Conservation (phyloP, 2,888 invertebrate genomes). For the Laothoe populi region DNA sequence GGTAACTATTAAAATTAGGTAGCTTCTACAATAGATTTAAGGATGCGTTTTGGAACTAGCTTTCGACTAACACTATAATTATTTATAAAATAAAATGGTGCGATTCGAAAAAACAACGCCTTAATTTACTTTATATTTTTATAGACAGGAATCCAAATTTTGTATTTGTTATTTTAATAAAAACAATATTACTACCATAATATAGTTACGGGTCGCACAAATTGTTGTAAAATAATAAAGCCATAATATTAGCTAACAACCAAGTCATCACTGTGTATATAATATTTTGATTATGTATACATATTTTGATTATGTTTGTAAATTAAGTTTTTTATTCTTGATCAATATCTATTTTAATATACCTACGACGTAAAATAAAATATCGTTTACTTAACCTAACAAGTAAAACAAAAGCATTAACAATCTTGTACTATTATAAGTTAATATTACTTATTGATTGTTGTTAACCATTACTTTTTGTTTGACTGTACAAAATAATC, state of each 20-base stretch:
- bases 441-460: neutral
- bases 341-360: neutral
- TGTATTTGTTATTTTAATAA: slow-evolving; percentile 11
- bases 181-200: neutral
- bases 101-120: neutral
- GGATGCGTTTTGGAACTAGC: slow-evolving; percentile 17
- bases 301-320: slow-evolving; percentile 13
- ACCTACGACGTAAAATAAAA: neutral
- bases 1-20: slow-evolving; percentile 19
- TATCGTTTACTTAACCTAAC: neutral
- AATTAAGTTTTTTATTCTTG: neutral
- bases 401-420: neutral
- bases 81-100: slow-evolving; percentile 14
- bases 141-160: neutral
- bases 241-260: slow-evolving; percentile 13
- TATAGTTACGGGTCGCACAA: neutral
- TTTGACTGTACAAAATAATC: no score
- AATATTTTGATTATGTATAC: slow-evolving; percentile 26
- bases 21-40: slow-evolving; percentile 33
- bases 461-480: neutral
- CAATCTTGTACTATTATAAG: neutral
- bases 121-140: neutral
- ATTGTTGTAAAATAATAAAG: slow-evolving; percentile 7
- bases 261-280: slow-evolving; percentile 25
- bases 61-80: slow-evolving; percentile 1